Evolutionary conservation across 2,113 vertebrate genomes (phyloP), one percentile per base, ranked within the genome.

Genomic region (Ivindomyrus marchei): DNA sequence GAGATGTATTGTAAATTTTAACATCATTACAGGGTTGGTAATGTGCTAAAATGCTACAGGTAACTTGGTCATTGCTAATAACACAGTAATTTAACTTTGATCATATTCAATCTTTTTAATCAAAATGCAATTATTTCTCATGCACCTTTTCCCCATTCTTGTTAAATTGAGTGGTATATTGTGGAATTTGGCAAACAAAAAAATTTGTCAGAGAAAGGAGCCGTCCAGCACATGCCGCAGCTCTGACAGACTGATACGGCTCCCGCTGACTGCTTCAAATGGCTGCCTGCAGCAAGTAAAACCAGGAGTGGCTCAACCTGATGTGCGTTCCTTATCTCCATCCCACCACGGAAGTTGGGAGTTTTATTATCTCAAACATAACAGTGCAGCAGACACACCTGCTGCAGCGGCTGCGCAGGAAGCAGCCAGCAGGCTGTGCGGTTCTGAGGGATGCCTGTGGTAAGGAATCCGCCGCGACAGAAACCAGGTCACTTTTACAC

Each of bases 401-500:
- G 88, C 88, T 53, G 27, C 49, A 39, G 50, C n/a, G 9, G 70
- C 49, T 6, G n/a, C 7, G 2, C 36, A n/a, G 47, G 36, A 89
- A 62, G 52, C 42, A 24, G 36, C 80, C 17, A 2, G 52, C 21
- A 52, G 36, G 24, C 58, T 66, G 24, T 39, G 83, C 11, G 21
- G 8, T 66, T 66, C 11, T 31, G 53, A 46, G 50, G n/a, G 45
- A 70, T 87, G 89, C 91, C 91, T 62, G 77, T 86, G 89, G 86
- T 85, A 86, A 85, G 83, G 87, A 91, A 91, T 88, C 62, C 88
- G 89, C 19, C 15, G 1, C 85, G 31, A 77, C 49, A 90, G 47
- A 90, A 91, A 88, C 90, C 91, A 88, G 91, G 91, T 91, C 87
- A 90, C 88, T 90, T 90, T 85, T 53, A 90, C 83, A 90, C 89